Base-by-base conservation (phyloP, 2,113 vertebrate genomes). In the Tautogolabrus adspersus region DNA sequence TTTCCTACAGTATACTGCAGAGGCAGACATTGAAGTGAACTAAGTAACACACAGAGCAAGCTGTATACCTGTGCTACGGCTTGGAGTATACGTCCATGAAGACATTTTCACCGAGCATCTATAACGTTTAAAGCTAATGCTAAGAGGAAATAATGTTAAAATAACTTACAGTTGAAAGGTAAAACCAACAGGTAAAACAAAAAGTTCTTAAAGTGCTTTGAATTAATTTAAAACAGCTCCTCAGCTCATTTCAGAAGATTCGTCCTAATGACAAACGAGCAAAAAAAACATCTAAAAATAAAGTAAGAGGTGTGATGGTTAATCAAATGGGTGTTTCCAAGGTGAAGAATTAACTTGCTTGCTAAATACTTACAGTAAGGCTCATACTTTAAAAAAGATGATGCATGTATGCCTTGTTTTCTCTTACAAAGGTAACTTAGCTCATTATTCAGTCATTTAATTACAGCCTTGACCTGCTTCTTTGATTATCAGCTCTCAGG, bases 401-500 rank as follows among this genome's bases (percentile, higher is more conserved):
- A 1, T 11, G n/a, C 16, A 26, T 54, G 23, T 58, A 54, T n/a
- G 38, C 69, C 51, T 55, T 15, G 15, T 66, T 16, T 38, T 11
- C 38, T 42, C 16, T 62, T 22, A 75, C 60, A 55, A 58, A 0
- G 8, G 11, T 18, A 23, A 12, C 37, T 65, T 72, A 49, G 34
- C 47, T 19, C 75, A 63, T 57, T 63, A 30, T 42, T 76, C 47
- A 58, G 26, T 49, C 23, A 82, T 79, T 62, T 58, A 52, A 80
- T 51, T 66, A 66, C 12, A 61, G 40, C 54, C 54, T 59, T 66
- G 47, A 66, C 66, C 66, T 40, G 34, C 58, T 77, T 64, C 51
- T 66, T 63, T 72, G 61, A 47, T 79, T 69, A 77, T 73, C 73
- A 65, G 38, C 61, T 72, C 26, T 75, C 58, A 55, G 51, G 49